Conservation (phyloP, 2,797 vertebrate genomes). For the Girardinus metallicus region DNA sequence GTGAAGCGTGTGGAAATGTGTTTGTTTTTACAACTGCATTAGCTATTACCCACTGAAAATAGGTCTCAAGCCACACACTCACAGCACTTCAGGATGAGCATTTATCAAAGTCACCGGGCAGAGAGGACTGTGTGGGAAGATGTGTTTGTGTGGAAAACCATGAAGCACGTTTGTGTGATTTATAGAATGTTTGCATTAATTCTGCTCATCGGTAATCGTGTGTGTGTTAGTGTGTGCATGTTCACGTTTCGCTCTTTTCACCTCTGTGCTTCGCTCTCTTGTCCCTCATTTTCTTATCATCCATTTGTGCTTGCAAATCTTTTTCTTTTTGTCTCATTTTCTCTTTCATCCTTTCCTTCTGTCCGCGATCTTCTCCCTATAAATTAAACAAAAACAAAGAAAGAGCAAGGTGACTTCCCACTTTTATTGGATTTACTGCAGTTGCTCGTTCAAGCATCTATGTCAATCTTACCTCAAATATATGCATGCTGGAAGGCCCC, state of each 20-base stretch:
- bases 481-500: conserved; percentile 81
- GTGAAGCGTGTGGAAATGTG: conserved; percentile 34
- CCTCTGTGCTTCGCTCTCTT: conserved; percentile 69
- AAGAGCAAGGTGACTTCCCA: conserved; percentile 4
- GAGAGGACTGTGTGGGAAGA: conserved; percentile 56
- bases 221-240: conserved; percentile 7
- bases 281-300: conserved; percentile 59
- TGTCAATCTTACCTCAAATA: conserved; percentile 73
- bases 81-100: conserved; percentile 52
- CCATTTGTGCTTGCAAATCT: conserved; percentile 71
- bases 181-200: conserved; percentile 38
- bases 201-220: conserved; percentile 35
- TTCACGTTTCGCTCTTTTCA: conserved; percentile 48
- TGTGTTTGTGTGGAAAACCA: conserved; percentile 64
- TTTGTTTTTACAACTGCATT: conserved; percentile 44
- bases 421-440: conserved; percentile 13
- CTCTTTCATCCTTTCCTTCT: conserved; percentile 53
- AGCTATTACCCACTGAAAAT: conserved; percentile 27
- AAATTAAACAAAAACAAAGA: conserved; percentile 26
- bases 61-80: conserved; percentile 37
- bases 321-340: conserved; percentile 66
- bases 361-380: conserved; percentile 72
- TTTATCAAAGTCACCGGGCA: conserved; percentile 70
- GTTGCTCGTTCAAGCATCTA: conserved; percentile 15
- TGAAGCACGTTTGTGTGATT: conserved; percentile 59